Percentiles rank a stretch among this genome's conserved stretches.
Evolutionary conservation across 2,113 vertebrate species (phyloP).

Genomic region (Herpailurus yagouaroundi): DNA sequence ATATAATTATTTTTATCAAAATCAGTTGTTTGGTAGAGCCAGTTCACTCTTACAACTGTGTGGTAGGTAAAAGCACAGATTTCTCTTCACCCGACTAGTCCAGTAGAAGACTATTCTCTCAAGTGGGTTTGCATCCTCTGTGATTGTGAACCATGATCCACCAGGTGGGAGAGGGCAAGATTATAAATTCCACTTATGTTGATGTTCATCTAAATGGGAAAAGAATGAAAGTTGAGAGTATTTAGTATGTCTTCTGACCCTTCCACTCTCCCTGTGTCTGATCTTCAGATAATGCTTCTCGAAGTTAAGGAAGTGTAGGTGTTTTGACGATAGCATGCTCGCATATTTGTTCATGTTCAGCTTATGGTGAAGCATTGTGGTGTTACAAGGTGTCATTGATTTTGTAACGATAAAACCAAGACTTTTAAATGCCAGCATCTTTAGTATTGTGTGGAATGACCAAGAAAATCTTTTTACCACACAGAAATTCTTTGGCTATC

Average conservation of each 20-base stretch:
- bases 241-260: neutral
- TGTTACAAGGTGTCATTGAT: neutral
- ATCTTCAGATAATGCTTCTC: neutral
- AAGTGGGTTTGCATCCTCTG: neutral
- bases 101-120: neutral
- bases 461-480: neutral
- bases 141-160: fast-evolving
- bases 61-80: neutral
- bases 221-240: neutral
- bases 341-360: fast-evolving
- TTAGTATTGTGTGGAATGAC: neutral
- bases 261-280: neutral
- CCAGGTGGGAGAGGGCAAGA: neutral
- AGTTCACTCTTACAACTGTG: neutral
- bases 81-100: too few relatives aligned
- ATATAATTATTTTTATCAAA: neutral
- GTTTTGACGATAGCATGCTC: neutral
- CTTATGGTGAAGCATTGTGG: neutral
- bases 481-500: neutral
- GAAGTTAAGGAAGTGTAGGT: neutral
- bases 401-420: neutral
- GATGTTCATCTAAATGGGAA: neutral
- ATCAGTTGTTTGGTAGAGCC: neutral
- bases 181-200: neutral
- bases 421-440: neutral